A percentile compares a stretch with the other conserved stretches of the same genome.
phyloP scores from a whole-genome alignment of 2,113 vertebrate species.

The Tachuris rubrigastra region DNA sequence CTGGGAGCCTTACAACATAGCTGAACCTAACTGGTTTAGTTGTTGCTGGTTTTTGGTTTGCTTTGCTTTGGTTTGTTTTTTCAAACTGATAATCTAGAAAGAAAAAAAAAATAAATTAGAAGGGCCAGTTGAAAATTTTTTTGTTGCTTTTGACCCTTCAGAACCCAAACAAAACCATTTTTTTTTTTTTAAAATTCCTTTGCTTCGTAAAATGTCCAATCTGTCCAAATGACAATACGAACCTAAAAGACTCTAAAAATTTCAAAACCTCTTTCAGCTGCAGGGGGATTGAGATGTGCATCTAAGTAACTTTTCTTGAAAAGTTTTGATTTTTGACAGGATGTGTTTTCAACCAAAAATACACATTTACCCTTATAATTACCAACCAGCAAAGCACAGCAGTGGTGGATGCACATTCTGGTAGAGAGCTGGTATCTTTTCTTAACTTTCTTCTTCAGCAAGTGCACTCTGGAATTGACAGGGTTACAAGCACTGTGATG shows the following conservation, averaged over 20 bases:
- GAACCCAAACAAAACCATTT: neutral
- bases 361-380: neutral
- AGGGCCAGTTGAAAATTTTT: neutral
- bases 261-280: neutral
- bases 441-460: neutral
- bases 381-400: neutral
- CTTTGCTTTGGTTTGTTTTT: neutral
- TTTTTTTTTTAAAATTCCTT: neutral
- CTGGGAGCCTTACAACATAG: accelerated
- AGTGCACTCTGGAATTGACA: neutral
- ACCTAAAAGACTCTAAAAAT: neutral
- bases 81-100: neutral
- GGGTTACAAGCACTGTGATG: neutral
- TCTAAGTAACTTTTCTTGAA: neutral
- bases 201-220: neutral
- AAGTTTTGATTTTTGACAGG: neutral
- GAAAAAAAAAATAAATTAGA: neutral
- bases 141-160: neutral
- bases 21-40: neutral
- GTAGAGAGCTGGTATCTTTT: neutral
- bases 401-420: neutral
- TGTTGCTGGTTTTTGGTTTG: neutral
- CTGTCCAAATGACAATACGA: neutral
- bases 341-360: neutral
- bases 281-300: accelerated